phyloP scores from a whole-genome alignment of 2,113 vertebrate genomes.

The Scomber colias region DNA sequence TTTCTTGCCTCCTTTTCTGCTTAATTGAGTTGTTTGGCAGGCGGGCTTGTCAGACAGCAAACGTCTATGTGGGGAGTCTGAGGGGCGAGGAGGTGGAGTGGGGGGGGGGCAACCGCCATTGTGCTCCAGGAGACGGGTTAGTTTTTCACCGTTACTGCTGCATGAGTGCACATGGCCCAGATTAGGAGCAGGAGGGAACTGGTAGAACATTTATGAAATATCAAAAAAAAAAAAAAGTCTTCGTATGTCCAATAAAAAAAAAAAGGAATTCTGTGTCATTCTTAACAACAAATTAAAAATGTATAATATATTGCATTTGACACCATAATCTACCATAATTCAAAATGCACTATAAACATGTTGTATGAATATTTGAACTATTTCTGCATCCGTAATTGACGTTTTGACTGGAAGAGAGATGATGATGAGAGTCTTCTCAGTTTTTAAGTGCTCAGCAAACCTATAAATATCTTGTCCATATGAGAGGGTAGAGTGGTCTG shows the following conservation, averaged over 20 bases:
- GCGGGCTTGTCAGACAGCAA: slow-evolving; percentile 82
- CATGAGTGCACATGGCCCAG: slow-evolving; percentile 80
- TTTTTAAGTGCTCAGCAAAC: slow-evolving; percentile 77
- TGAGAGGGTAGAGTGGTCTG: slow-evolving; percentile 41
- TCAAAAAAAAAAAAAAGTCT: not conserved
- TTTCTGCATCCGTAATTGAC: not conserved
- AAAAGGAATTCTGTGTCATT: not conserved
- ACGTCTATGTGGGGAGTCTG: slow-evolving; percentile 86
- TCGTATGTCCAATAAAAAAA: not conserved
- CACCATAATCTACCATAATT: not conserved
- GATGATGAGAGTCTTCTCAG: slow-evolving; percentile 44
- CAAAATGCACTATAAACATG: not conserved
- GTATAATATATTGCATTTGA: too few species aligned
- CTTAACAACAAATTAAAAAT: too few species aligned
- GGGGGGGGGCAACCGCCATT: slow-evolving; percentile 72
- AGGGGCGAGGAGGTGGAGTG: slow-evolving; percentile 32
- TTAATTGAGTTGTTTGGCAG: slow-evolving; percentile 90
- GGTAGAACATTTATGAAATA: slow-evolving; percentile 46
- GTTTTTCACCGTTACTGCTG: slow-evolving; percentile 86
- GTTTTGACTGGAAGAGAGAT: not conserved
- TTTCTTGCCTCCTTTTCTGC: slow-evolving; percentile 84
- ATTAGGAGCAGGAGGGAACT: slow-evolving; percentile 37
- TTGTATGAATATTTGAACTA: not conserved
- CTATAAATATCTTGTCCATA: slow-evolving; percentile 70
- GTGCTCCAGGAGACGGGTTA: slow-evolving; percentile 83